phyloP scores from a whole-genome alignment of 2,113 vertebrate genomes.

The Heterocephalus glaber region DNA sequence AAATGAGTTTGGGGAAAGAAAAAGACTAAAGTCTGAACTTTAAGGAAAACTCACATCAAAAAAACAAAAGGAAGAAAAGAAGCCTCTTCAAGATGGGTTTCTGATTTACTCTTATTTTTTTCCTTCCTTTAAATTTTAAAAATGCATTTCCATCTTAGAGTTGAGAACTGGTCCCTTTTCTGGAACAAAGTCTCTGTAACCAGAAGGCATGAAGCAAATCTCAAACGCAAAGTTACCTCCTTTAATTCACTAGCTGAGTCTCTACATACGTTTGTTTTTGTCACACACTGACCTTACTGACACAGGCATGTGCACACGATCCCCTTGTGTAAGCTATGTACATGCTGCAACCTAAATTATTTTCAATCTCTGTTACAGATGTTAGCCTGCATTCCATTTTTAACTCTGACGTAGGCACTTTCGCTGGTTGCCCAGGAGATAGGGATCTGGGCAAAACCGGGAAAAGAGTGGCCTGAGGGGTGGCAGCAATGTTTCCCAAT shows the following conservation, averaged over 20 bases:
- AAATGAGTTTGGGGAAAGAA: background rate
- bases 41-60: background rate
- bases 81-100: background rate
- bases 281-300: background rate
- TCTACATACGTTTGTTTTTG: background rate
- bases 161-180: background rate
- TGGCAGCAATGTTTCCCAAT: background rate
- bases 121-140: background rate
- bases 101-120: background rate
- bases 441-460: constrained; percentile 48
- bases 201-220: background rate
- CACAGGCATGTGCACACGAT: background rate
- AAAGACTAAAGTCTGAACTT: background rate
- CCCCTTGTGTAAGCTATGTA: background rate
- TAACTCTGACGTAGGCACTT: constrained; percentile 60
- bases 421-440: constrained; percentile 62
- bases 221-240: background rate
- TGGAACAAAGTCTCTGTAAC: background rate
- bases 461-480: background rate
- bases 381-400: constrained; percentile 67
- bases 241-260: background rate
- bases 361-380: constrained; percentile 58
- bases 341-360: background rate
- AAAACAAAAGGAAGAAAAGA: background rate
- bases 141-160: background rate